Evolutionary conservation across 2,888 invertebrate species (phyloP), one percentile per base, ranked within the genome.

Genomic region (Brenthis ino): DNA sequence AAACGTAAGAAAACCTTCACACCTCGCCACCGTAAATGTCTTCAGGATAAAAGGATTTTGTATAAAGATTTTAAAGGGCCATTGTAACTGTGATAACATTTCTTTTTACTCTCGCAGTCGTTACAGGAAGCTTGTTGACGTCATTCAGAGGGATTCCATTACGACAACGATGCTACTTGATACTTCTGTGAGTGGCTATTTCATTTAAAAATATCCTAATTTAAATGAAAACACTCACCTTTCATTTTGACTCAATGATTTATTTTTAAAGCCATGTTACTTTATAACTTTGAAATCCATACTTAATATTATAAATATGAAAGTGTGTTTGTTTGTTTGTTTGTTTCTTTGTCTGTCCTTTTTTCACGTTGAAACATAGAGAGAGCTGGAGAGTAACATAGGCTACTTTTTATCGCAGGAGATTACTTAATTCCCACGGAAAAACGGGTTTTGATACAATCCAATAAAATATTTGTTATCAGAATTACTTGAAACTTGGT

Each of bases 81-180:
- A 80, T 82, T 79, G 82, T 77, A 74, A 76, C 74, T 77, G 79
- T 84, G 80, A 82, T 83, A 85, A 79, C 81, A 82, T 82, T 84
- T 83, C 82, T 81, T 82, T 81, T 80, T 78, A 80, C 79, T 68
- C 58, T 68, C 68, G 56, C 57, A 67, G 64, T 65, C 65, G 69
- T 71, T 70, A 70, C 64, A 70, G 72, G 71, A 73, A 71, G 70
- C 67, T 71, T 69, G 67, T 67, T 66, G 80, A 77, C 79, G 80
- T 80, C 81, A 83, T 84, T 82, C 80, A 79, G 77, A 80, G 77
- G 80, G 82, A 86, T 84, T 80, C 82, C 81, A 85, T 88, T 88
- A 86, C 77, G 72, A 72, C 76, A 85, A 86, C 80, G 77, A 80
- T 74, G 71, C 65, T 65, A 68, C 83, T 84, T 82, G 71, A 63